Conservation (phyloP, 2,113 vertebrate species). For the Chiloscyllium plagiosum region DNA sequence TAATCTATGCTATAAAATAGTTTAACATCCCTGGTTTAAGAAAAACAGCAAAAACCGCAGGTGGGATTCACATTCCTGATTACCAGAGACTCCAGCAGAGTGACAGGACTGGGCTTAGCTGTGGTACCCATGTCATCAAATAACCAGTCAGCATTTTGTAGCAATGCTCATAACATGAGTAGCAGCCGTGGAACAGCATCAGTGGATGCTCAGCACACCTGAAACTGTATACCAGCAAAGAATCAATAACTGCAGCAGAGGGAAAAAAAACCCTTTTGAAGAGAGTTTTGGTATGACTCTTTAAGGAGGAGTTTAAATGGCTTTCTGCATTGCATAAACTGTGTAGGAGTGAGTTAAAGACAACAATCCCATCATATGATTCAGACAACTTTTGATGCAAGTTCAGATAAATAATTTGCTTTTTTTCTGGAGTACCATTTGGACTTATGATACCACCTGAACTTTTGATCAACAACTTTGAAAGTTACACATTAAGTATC, state of each 20-base stretch:
- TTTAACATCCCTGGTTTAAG: neutral
- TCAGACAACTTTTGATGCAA: neutral
- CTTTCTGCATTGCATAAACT: neutral
- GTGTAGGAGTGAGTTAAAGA: neutral
- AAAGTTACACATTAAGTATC: neutral
- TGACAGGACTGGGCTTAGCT: neutral
- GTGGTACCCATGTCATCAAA: neutral
- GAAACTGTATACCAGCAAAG: neutral
- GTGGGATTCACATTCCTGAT: neutral
- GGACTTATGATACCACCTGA: neutral
- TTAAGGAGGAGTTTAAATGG: constrained; percentile 19
- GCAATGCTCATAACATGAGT: constrained; percentile 6
- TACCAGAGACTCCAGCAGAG: neutral
- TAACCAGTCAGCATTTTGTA: neutral
- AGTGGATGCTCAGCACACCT: neutral
- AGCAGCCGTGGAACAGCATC: neutral
- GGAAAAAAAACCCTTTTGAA: neutral
- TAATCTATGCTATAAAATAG: neutral
- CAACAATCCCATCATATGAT: neutral
- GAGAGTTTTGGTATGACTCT: neutral
- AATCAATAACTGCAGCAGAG: neutral
- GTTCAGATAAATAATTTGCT: neutral
- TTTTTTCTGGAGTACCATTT: neutral
- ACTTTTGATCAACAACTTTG: neutral
- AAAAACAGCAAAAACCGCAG: neutral